Evolutionary conservation across 1,140 invertebrate species (phyloP).

Genomic region (Hyphantria cunea): DNA sequence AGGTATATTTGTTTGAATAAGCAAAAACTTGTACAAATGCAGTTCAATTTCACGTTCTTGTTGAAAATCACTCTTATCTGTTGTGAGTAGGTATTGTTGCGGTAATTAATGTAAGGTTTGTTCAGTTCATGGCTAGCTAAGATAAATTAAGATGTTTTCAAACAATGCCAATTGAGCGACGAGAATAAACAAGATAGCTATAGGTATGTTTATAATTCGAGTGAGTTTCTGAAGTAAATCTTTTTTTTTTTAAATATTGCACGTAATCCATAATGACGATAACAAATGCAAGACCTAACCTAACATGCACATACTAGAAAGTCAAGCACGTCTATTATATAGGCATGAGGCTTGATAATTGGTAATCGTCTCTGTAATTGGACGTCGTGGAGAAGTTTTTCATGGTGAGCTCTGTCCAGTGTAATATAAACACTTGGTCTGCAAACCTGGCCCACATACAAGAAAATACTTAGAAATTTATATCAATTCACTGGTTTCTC

Average conservation of each 20-base stretch:
- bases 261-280: not conserved
- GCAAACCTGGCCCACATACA: conserved; percentile 20
- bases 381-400: not conserved
- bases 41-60: conserved; percentile 7
- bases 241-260: not conserved
- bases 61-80: conserved; percentile 15
- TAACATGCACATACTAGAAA: not conserved
- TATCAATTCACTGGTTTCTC: conserved; percentile 14
- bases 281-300: conserved; percentile 3
- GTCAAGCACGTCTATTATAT: not conserved
- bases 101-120: conserved; percentile 21
- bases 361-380: conserved; percentile 3
- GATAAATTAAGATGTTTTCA: conserved; percentile 28
- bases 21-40: conserved; percentile 1
- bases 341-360: not conserved
- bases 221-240: conserved; percentile 6
- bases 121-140: conserved; percentile 19
- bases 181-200: conserved; percentile 4
- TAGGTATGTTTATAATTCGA: not conserved
- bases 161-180: conserved; percentile 1
- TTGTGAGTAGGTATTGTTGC: conserved; percentile 6
- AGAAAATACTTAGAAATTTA: conserved; percentile 18
- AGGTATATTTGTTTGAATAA: not conserved
- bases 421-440: conserved; percentile 9
- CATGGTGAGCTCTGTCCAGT: conserved; percentile 2